A percentile compares a stretch with the other conserved stretches of the same genome.
Conservation (phyloP, 2,888 invertebrate genomes). For the Brenthis ino region DNA sequence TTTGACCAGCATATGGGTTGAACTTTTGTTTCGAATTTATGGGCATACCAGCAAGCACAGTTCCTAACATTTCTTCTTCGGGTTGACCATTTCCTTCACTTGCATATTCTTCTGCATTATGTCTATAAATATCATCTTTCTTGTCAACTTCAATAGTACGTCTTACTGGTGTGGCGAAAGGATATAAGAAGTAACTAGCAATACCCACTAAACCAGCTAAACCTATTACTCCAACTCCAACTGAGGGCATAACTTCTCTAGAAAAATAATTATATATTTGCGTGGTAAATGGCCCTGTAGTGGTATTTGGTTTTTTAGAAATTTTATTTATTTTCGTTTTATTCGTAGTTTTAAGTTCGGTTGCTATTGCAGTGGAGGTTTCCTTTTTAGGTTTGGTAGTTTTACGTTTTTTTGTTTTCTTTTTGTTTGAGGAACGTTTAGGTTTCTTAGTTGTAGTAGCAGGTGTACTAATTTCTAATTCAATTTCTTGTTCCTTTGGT, state of each 20-base stretch:
- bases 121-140: constrained; percentile 85
- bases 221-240: constrained; percentile 89
- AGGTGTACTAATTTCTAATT: constrained; percentile 75
- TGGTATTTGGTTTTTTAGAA: constrained; percentile 68
- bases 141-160: constrained; percentile 86
- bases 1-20: constrained; percentile 75
- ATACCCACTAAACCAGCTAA: constrained; percentile 88
- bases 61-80: constrained; percentile 89
- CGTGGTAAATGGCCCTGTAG: constrained; percentile 84
- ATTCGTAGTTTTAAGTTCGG: constrained; percentile 76
- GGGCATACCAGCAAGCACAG: constrained; percentile 88
- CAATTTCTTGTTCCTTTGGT: constrained; percentile 75
- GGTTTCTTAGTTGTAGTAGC: constrained; percentile 75
- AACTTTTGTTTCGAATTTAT: constrained; percentile 72
- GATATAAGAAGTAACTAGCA: constrained; percentile 89
- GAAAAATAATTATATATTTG: constrained; percentile 90
- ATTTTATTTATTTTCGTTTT: constrained; percentile 73
- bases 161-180: constrained; percentile 85
- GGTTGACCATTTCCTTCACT: constrained; percentile 86
- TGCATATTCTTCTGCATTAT: constrained; percentile 86
- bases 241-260: constrained; percentile 90
- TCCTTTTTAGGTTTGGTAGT: constrained; percentile 71
- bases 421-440: constrained; percentile 70
- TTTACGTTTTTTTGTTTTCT: constrained; percentile 82
- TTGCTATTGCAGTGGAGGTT: constrained; percentile 54